phyloP scores from a whole-genome alignment of 2,113 vertebrate species.

The Echinops telfairi region DNA sequence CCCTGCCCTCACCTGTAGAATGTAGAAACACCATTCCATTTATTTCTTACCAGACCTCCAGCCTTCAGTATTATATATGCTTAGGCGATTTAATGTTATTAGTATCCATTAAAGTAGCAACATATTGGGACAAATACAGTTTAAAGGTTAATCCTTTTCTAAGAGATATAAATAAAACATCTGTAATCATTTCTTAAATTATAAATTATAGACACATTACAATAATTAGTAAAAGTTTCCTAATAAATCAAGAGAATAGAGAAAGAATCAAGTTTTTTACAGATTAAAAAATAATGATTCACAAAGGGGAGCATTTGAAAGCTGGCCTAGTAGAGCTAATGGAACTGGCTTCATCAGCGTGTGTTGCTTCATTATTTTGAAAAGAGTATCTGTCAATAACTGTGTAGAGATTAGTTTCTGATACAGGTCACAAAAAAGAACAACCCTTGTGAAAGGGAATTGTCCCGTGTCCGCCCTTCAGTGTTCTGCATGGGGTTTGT shows the following conservation, averaged over 20 bases:
- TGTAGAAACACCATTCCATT: constrained; percentile 15
- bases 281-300: constrained; percentile 55
- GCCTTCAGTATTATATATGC: not conserved
- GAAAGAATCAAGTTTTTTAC: constrained; percentile 11
- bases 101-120: not conserved
- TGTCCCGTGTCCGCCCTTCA: not conserved
- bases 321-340: constrained; percentile 36
- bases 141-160: not conserved
- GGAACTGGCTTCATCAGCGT: constrained; percentile 37
- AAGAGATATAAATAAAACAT: constrained; percentile 14
- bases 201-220: not conserved
- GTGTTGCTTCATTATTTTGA: constrained; percentile 44
- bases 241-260: not conserved
- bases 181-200: constrained; percentile 34
- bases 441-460: not conserved
- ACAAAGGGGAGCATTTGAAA: constrained; percentile 41
- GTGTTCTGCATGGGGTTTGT: not conserved
- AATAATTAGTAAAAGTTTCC: constrained; percentile 44
- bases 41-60: not conserved
- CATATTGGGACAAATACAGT: not conserved
- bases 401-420: not conserved
- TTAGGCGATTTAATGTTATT: not conserved
- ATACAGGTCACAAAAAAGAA: not conserved
- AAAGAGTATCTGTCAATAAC: not conserved
- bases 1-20: constrained; percentile 19